Percentiles rank a stretch among this genome's conserved stretches.
These are phyloP conservation scores for Pseudopipra pipra DNA, from an alignment of 2,113 vertebrate species.

Conservation along the genomic window DNA sequence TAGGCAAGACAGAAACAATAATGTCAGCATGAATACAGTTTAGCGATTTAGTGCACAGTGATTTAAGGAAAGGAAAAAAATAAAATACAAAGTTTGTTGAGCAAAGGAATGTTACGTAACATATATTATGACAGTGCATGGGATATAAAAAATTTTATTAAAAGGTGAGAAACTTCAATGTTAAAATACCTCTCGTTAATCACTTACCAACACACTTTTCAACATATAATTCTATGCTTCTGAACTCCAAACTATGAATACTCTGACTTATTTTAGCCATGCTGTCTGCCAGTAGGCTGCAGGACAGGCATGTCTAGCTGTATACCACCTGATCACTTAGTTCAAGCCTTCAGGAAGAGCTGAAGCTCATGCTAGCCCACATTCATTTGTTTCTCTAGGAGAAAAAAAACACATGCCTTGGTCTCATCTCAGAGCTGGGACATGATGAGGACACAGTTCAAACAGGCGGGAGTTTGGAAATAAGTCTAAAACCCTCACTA, in stretches of 20 bases:
- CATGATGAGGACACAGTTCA: background rate
- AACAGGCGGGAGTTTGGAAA: background rate
- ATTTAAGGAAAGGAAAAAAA: background rate
- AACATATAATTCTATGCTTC: background rate
- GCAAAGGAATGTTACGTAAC: background rate
- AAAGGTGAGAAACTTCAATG: background rate
- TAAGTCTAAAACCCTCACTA: background rate
- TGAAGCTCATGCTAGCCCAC: background rate
- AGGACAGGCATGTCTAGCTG: background rate
- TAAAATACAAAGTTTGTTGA: background rate
- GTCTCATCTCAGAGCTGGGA: background rate
- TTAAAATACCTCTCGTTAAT: background rate
- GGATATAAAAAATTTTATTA: background rate
- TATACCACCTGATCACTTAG: background rate
- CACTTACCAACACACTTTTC: background rate
- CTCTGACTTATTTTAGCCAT: background rate
- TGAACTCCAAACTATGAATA: background rate
- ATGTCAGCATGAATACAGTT: background rate
- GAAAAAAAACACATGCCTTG: background rate
- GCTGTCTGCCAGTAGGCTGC: background rate
- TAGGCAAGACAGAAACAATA: constrained; percentile 17
- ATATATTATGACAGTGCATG: background rate
- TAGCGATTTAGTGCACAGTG: background rate
- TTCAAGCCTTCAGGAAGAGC: background rate
- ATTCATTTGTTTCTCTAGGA: background rate